Conservation (phyloP, 2,113 vertebrate species). For the Oostethus manadensis region DNA sequence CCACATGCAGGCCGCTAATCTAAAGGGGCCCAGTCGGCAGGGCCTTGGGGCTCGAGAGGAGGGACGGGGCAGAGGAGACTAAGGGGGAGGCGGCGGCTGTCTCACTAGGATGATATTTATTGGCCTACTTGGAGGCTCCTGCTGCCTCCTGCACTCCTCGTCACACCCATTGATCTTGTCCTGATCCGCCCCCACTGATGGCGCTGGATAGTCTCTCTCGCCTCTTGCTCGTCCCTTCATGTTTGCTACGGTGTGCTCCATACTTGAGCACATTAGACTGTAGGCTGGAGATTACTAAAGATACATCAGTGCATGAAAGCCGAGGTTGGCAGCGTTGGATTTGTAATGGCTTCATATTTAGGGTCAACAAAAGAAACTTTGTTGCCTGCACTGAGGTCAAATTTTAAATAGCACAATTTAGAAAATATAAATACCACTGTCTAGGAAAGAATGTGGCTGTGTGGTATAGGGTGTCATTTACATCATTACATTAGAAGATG, state of each 20-base stretch:
- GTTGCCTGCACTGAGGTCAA: too few relatives aligned
- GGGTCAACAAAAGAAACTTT: too few relatives aligned
- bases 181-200: slow-evolving; percentile 44
- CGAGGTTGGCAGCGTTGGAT: too few relatives aligned
- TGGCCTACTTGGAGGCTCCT: slow-evolving; percentile 70
- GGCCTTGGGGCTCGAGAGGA: slow-evolving; percentile 28
- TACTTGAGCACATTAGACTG: slow-evolving; percentile 10
- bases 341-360: too few relatives aligned
- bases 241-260: background rate
- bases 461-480: too few relatives aligned
- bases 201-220: slow-evolving; percentile 10
- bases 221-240: slow-evolving; percentile 7
- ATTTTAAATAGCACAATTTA: too few relatives aligned
- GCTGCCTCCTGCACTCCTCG: slow-evolving; percentile 66
- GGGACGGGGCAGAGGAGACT: slow-evolving; percentile 26
- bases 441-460: too few relatives aligned
- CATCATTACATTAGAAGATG: too few relatives aligned
- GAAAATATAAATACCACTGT: too few relatives aligned
- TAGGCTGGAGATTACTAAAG: slow-evolving; percentile 6
- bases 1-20: slow-evolving; percentile 55
- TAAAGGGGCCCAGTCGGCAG: slow-evolving; percentile 45
- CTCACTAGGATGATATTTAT: slow-evolving; percentile 76
- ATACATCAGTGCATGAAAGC: background rate
- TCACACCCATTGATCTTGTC: slow-evolving; percentile 72
- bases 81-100: slow-evolving; percentile 48